Percentiles rank a stretch among this genome's conserved stretches.
Conservation (phyloP, 2,113 vertebrate species). For the Carollia perspicillata region DNA sequence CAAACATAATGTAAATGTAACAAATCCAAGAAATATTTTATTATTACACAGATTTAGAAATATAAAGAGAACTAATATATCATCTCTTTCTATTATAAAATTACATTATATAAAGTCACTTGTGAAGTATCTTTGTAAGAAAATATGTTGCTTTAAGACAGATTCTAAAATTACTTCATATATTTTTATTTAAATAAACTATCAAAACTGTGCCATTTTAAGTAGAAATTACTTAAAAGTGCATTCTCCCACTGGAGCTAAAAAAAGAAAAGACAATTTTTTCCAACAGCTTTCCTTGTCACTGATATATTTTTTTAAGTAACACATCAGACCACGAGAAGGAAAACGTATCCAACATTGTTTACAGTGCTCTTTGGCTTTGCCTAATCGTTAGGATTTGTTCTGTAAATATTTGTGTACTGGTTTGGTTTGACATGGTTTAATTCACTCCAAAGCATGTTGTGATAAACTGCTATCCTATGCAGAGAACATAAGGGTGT, state of each 20-base stretch:
- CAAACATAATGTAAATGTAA: background rate
- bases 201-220: background rate
- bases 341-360: background rate
- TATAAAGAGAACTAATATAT: background rate
- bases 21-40: background rate
- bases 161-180: background rate
- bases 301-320: background rate
- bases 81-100: background rate
- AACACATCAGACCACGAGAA: background rate
- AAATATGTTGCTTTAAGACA: background rate
- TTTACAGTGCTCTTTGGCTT: background rate
- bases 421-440: background rate
- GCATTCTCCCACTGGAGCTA: background rate
- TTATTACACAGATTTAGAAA: background rate
- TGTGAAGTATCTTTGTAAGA: background rate
- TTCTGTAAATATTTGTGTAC: background rate
- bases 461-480: background rate
- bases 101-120: background rate
- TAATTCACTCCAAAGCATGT: background rate
- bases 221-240: background rate
- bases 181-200: slow-evolving; percentile 32
- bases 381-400: background rate
- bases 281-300: background rate
- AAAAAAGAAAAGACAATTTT: background rate
- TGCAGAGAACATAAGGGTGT: background rate